Evolutionary conservation across 2,797 vertebrate species (phyloP).

Genomic region (Cheracebus regulus): DNA sequence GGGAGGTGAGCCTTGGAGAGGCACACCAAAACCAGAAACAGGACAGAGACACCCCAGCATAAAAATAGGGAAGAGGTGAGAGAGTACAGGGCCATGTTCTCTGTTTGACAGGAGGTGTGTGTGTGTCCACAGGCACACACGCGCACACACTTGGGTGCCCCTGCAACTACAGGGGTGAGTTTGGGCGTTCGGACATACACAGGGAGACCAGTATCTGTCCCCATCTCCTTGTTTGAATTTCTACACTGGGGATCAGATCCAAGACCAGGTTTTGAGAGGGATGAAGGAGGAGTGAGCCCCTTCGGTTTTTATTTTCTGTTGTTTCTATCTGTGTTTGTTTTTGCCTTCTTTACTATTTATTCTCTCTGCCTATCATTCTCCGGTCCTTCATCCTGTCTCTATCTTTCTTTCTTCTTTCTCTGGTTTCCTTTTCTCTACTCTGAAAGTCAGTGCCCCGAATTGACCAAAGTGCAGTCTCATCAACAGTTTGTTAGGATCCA

Average conservation of each 20-base stretch:
- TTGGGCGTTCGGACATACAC: accelerated
- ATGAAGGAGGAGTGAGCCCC: accelerated
- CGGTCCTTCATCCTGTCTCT: not conserved
- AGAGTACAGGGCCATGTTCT: not conserved
- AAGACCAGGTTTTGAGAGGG: not conserved
- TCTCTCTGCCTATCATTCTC: not conserved
- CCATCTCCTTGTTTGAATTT: not conserved
- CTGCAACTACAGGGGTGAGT: not conserved
- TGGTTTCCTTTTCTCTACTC: not conserved
- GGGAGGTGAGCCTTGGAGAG: not conserved
- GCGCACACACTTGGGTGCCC: not conserved
- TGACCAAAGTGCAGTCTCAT: not conserved
- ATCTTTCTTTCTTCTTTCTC: not conserved
- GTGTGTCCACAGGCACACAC: not conserved
- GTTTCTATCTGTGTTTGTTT: not conserved
- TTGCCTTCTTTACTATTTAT: not conserved
- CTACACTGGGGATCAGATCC: not conserved
- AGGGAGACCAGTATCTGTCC: not conserved
- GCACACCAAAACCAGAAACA: not conserved
- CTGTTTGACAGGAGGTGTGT: not conserved
- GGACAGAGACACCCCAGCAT: no score
- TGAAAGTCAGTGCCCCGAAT: not conserved
- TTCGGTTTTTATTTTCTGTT: not conserved
- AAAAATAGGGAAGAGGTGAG: not conserved
- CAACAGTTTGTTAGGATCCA: not conserved